These are phyloP conservation scores for Drosophila subsilvestris DNA, from an alignment of 2,888 invertebrate species.

Conservation along the genomic window DNA sequence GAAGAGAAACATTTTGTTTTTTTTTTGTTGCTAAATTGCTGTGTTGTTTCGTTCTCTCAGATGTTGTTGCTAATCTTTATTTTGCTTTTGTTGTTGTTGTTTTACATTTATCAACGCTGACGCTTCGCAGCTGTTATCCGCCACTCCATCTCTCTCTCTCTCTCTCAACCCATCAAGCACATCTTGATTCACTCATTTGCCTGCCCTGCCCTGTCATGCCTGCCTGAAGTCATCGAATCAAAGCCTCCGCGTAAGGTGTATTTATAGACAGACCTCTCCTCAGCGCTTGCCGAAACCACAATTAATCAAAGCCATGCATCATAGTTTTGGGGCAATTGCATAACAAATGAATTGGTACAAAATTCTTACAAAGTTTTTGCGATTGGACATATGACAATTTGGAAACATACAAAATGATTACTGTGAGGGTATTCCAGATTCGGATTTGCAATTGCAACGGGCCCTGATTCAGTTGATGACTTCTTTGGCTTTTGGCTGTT, in stretches of 20 bases:
- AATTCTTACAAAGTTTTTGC: constrained; percentile 1
- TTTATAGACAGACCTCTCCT: constrained; percentile 1
- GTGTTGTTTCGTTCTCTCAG: constrained; percentile 41
- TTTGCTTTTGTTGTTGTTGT: constrained; percentile 38
- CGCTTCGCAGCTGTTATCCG: constrained; percentile 48
- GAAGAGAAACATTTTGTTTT: constrained; percentile 64
- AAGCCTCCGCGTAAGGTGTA: constrained; percentile 6
- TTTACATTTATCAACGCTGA: constrained; percentile 51
- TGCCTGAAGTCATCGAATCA: constrained; percentile 28
- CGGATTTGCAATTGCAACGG: constrained; percentile 7
- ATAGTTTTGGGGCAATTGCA: too few species aligned
- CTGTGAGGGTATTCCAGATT: constrained; percentile 10
- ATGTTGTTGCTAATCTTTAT: constrained; percentile 45
- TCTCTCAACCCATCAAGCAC: constrained; percentile 42
- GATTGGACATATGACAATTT: neutral
- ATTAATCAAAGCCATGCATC: constrained; percentile 18
- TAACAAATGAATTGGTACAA: neutral
- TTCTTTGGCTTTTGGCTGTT: constrained; percentile 39
- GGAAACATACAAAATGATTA: neutral
- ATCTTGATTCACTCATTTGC: neutral
- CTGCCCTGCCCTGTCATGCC: neutral
- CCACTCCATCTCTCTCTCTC: constrained; percentile 19
- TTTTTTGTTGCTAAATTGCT: constrained; percentile 58
- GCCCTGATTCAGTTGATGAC: constrained; percentile 32
- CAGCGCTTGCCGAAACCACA: constrained; percentile 5